Evolutionary conservation across 2,797 vertebrate genomes (phyloP).

Genomic region (Balearica regulorum): DNA sequence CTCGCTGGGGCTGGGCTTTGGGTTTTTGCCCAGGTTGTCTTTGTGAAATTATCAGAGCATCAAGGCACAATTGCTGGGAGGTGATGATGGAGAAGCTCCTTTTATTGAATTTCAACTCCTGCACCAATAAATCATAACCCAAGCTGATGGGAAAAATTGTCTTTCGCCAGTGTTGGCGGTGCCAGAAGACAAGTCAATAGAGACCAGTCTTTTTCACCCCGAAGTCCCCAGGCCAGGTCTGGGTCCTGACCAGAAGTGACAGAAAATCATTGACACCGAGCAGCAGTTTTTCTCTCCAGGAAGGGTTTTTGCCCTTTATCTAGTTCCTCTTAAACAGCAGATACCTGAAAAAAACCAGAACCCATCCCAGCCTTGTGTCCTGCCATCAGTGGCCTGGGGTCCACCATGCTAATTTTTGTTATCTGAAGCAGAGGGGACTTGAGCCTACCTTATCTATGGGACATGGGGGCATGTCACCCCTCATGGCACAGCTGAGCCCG

Average conservation of each 20-base stretch:
- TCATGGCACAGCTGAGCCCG: not conserved
- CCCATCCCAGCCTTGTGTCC: not conserved
- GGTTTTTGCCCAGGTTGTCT: not conserved
- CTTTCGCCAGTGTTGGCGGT: not conserved
- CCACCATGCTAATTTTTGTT: not conserved
- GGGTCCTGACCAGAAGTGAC: constrained; percentile 5
- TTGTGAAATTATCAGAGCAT: not conserved
- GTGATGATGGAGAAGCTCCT: not conserved
- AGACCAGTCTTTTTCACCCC: not conserved
- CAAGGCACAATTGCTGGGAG: not conserved
- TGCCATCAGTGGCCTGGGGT: not conserved
- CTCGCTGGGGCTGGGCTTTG: not conserved
- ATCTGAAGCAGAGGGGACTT: not conserved
- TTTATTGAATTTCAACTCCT: not conserved
- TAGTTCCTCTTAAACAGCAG: not conserved
- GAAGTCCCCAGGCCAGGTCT: not conserved
- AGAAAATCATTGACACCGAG: constrained; percentile 30
- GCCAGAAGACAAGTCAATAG: constrained; percentile 15
- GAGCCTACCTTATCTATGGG: not conserved
- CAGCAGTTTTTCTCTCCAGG: not conserved
- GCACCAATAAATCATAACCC: not conserved
- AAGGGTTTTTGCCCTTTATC: not conserved
- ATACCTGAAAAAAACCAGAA: not conserved
- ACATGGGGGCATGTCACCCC: not conserved
- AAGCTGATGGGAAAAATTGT: not conserved